phyloP scores from a whole-genome alignment of 1,140 invertebrate genomes.

The Contarinia nasturtii region DNA sequence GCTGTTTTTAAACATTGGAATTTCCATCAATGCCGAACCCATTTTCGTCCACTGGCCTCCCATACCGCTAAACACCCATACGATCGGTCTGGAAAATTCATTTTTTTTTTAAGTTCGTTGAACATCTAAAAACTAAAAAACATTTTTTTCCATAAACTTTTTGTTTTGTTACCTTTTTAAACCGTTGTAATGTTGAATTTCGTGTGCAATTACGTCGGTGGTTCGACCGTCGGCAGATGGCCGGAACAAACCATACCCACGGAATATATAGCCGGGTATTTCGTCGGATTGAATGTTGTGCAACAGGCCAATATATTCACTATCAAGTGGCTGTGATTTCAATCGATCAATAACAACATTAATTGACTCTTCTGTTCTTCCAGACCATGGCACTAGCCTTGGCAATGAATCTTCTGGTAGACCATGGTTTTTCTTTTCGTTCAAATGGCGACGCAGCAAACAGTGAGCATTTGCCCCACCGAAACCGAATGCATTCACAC shows the following conservation, averaged over 20 bases:
- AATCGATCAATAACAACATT: constrained; percentile 43
- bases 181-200: constrained; percentile 36
- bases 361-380: constrained; percentile 42
- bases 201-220: constrained; percentile 19
- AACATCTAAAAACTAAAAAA: too few relatives aligned
- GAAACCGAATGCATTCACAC: constrained; percentile 75
- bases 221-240: constrained; percentile 26
- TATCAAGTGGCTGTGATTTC: constrained; percentile 32
- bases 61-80: constrained; percentile 84
- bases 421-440: constrained; percentile 29
- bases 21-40: constrained; percentile 40
- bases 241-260: constrained; percentile 32
- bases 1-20: constrained; percentile 51
- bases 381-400: constrained; percentile 31
- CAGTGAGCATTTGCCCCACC: constrained; percentile 56
- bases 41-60: constrained; percentile 76
- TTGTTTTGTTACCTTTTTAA: too few relatives aligned
- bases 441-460: constrained; percentile 37
- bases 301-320: constrained; percentile 31
- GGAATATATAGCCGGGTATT: constrained; percentile 31
- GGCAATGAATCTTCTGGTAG: constrained; percentile 29
- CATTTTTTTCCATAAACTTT: too few relatives aligned
- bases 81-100: too few relatives aligned
- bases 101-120: too few relatives aligned
- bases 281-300: constrained; percentile 33